A percentile compares a stretch with the other conserved stretches of the same genome.
Conservation (phyloP, 2,113 vertebrate genomes). For the Tupaia chinensis region DNA sequence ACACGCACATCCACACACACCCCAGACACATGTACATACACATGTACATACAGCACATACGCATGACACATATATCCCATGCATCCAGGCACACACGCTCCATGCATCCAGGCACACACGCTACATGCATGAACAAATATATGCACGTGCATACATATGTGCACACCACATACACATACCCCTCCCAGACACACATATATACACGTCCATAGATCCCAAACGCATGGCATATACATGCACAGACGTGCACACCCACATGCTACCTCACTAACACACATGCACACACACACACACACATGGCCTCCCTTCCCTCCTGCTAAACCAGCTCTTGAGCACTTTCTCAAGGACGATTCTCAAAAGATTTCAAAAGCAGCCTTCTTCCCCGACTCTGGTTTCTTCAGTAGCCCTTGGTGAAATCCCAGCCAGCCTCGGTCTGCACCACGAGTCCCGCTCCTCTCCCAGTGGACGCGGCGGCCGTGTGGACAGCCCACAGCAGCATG, state of each 20-base stretch:
- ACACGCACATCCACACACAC: background rate
- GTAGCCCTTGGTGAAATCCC: background rate
- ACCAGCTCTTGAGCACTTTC: background rate
- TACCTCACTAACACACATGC: background rate
- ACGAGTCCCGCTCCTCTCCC: background rate
- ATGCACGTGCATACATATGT: no score
- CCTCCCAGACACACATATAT: background rate
- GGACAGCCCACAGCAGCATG: no score
- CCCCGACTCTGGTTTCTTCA: background rate
- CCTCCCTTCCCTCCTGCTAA: background rate
- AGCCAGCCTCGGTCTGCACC: background rate
- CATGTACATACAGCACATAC: background rate
- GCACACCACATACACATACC: background rate
- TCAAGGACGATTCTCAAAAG: background rate
- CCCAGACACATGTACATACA: no score
- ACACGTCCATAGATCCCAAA: background rate
- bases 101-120: background rate
- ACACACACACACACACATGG: background rate
- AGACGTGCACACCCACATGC: no score
- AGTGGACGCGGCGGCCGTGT: background rate
- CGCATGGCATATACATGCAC: background rate
- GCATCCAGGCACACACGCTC: background rate
- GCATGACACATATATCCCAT: no score
- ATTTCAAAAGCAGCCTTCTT: background rate
- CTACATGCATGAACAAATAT: no score